These are phyloP conservation scores for Andrena cerasifolii DNA, from an alignment of 1,140 invertebrate species.

Conservation along the genomic window DNA sequence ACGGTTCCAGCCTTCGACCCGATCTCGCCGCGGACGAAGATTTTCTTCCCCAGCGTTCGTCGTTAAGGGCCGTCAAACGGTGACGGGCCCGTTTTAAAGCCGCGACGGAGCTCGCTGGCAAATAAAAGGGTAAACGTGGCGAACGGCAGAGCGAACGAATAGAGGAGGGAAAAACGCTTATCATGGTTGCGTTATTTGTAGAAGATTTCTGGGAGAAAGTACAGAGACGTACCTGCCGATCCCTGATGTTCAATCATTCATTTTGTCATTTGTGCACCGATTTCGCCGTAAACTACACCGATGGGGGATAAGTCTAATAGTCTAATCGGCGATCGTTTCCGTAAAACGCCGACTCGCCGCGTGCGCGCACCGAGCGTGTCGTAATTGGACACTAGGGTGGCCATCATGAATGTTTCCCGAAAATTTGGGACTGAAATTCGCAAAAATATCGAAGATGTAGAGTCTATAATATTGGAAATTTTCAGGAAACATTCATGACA, in stretches of 20 bases:
- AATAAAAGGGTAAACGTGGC: conserved; percentile 35
- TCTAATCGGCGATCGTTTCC: conserved; percentile 33
- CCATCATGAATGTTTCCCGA: no score
- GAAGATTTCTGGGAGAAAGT: no score
- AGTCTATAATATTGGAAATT: no score
- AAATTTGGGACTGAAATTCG: no score
- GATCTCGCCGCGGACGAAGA: conserved; percentile 42
- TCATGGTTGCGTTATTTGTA: no score
- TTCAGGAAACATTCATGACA: no score
- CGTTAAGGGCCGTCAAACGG: conserved; percentile 51
- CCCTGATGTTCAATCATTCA: no score
- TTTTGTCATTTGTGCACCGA: no score
- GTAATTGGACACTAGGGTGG: no score
- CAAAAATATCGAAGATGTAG: no score
- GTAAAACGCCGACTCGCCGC: conserved; percentile 6
- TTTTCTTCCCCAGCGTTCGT: conserved; percentile 27
- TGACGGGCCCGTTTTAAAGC: conserved; percentile 44
- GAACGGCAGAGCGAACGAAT: not conserved
- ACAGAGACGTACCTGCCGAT: no score
- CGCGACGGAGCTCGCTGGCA: conserved; percentile 40
- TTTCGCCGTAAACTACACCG: no score
- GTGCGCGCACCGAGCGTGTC: not conserved
- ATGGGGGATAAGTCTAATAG: conserved; percentile 4
- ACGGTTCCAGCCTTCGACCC: conserved; percentile 54
- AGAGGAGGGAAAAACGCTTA: not conserved